Percentiles rank a stretch among this genome's conserved stretches.
Conservation (phyloP, 2,113 vertebrate species). For the Elephantulus edwardii region DNA sequence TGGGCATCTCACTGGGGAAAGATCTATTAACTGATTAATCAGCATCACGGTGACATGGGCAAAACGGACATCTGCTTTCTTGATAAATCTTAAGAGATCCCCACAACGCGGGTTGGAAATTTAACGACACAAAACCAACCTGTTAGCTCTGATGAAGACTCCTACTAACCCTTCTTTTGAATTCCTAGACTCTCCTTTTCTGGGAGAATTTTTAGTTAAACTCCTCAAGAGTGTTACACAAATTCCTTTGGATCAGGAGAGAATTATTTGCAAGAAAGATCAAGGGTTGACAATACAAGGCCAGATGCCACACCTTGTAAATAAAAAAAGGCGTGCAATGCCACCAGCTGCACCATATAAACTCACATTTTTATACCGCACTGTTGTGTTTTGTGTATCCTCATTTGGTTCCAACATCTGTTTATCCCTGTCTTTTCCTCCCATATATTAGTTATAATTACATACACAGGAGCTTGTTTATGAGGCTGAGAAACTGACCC, state of each 20-base stretch:
- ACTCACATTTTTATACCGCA: slow-evolving; percentile 81
- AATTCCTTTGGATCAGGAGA: slow-evolving; percentile 6
- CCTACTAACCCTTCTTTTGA: not conserved
- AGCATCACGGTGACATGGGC: not conserved
- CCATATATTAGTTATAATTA: slow-evolving; percentile 80
- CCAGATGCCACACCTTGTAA: slow-evolving; percentile 83
- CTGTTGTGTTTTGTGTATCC: slow-evolving; percentile 67
- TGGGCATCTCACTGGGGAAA: not conserved
- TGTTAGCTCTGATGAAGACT: not conserved
- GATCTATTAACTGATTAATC: not conserved
- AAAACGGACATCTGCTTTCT: not conserved
- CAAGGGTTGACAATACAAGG: slow-evolving; percentile 67
- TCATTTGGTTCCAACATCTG: slow-evolving; percentile 84
- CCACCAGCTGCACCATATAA: slow-evolving; percentile 84
- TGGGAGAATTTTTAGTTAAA: slow-evolving; percentile 9
- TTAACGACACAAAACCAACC: not conserved
- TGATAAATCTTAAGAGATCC: not conserved
- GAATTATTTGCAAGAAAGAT: slow-evolving; percentile 70
- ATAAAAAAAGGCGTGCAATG: slow-evolving; percentile 77
- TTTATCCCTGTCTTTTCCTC: slow-evolving; percentile 71
- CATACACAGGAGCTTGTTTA: slow-evolving; percentile 57
- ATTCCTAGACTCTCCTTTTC: not conserved
- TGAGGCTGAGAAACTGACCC: slow-evolving; percentile 36
- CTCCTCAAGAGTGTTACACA: not conserved
- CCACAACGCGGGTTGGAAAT: not conserved